Evolutionary conservation across 2,888 invertebrate species (phyloP).

Genomic region (Chirona hameri): DNA sequence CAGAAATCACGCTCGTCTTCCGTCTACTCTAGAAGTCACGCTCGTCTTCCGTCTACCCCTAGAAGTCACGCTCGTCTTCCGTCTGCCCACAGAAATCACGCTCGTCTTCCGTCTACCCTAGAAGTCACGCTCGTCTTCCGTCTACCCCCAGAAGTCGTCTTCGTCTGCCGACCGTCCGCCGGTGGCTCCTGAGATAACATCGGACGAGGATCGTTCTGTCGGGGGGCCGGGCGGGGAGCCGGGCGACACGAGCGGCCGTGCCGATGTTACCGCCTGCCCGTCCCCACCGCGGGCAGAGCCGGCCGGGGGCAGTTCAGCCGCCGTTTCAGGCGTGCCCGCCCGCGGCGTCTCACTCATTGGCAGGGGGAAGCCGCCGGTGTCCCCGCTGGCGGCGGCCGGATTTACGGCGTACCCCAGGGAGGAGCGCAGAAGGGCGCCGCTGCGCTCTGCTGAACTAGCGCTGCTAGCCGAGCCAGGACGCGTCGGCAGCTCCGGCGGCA

Average conservation of each 20-base stretch:
- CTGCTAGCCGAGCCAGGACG: not conserved
- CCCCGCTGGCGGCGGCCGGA: not conserved
- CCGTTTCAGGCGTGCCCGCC: not conserved
- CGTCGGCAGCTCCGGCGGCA: not conserved
- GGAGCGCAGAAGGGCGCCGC: not conserved
- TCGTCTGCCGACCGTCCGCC: not conserved
- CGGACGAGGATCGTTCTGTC: not conserved
- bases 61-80: no score
- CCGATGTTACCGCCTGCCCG: not conserved
- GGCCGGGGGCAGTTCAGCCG: not conserved
- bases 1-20: no score
- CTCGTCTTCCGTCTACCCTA: no score
- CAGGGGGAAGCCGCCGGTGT: not conserved
- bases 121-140: not conserved
- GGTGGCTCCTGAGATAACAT: not conserved
- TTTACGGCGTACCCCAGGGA: not conserved
- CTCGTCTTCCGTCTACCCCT: no score
- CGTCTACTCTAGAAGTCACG: no score
- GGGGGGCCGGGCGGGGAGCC: no score
- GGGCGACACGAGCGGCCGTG: no score
- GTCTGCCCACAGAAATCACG: no score
- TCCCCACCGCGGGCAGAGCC: not conserved
- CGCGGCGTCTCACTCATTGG: not conserved
- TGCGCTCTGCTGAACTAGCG: not conserved
- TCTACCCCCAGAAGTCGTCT: not conserved